Evolutionary conservation across 2,888 invertebrate species (phyloP), one percentile per base, ranked within the genome.

Genomic region (Noctua janthe): DNA sequence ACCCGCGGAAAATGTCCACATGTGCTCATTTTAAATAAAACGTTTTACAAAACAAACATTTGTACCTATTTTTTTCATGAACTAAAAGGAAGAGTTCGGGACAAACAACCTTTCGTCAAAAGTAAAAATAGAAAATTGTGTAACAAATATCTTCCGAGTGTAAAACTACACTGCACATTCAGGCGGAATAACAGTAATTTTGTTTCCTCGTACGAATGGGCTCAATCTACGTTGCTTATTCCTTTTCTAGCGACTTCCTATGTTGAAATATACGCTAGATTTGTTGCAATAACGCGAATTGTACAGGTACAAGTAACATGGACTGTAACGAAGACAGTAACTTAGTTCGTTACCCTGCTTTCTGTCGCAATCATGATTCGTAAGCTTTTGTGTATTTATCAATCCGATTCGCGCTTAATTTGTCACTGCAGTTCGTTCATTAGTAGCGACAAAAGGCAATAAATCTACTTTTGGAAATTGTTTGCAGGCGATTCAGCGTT

Each of bases 221-320:
- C 49, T 70, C 76, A 69, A 85, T 85, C 56, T 64, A 78, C 72
- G 82, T 78, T 64, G 73, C 70, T 78, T 77, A 78, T 85, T 78
- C 86, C 77, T 85, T 80, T 82, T 49, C 87, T 0, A 85, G 47
- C 67, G 66, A 62, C 67, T 75, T 72, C 69, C 70, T 35, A 74
- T 76, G 69, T 80, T 54, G 77, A 85, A 82, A 78, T 85, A 78
- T 72, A 74, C 69, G 54, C 69, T 71, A 82, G 79, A 80, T 64
- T 77, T 76, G 79, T 79, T 56, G 64, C 71, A 82, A 82, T 85
- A 88, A 85, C 76, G 76, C 47, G 67, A 78, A 78, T 71, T 74
- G 71, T 80, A 80, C 47, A 43, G 72, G 43, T 56, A 74, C 66
- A 69, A 54, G 71, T 75, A 80, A 71, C 71, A 64, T 72, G 20